Base-by-base conservation (phyloP, 2,888 invertebrate genomes). In the Lasioglossum zephyrum region DNA sequence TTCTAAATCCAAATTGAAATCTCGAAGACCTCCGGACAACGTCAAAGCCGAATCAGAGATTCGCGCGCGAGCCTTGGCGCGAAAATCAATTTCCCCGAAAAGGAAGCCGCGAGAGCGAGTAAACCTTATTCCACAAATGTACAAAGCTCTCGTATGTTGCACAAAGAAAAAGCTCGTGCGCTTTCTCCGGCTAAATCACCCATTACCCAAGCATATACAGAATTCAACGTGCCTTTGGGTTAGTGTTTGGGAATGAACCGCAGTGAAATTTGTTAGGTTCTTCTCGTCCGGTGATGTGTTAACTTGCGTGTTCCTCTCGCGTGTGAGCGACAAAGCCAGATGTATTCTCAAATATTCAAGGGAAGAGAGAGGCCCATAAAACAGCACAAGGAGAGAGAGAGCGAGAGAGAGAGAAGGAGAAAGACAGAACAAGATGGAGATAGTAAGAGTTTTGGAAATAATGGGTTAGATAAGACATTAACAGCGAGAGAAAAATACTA, bases 221-320 rank as follows among this genome's bases (percentile, higher is more conserved):
- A 70, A 73, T 77, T 77, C 77, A 74, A 73, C 82, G 77, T 60
- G 82, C 74, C 79, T 57, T 73, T 81, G 76, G 77, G 87, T 89
- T 89, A 90, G 87, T 90, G 81, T 53, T 5, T 26, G 22, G 82
- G 57, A 44, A 85, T 69, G 75, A 36, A 78, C 84, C 76, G 85
- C 82, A 84, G 84, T 89, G 89, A 89, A 87, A 82, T 81, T 84
- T 80, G 90, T 89, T 89, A 89, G 89, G 79, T 60, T 88, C 79
- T 70, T 77, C 73, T 74, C 66, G 53, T 22, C 22, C 81, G 87
- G 36, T 78, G 78, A 81, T 80, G 81, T 84, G 84, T 79, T 72
- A 77, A 36, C 36, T 76, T 82, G 88, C 79, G 84, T 80, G 79
- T 77, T 73, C 74, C 72, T 81, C 66, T 80, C 69, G 77, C 73